Evolutionary conservation across 2,797 vertebrate genomes (phyloP).

Genomic region (Enteromius viviparus): DNA sequence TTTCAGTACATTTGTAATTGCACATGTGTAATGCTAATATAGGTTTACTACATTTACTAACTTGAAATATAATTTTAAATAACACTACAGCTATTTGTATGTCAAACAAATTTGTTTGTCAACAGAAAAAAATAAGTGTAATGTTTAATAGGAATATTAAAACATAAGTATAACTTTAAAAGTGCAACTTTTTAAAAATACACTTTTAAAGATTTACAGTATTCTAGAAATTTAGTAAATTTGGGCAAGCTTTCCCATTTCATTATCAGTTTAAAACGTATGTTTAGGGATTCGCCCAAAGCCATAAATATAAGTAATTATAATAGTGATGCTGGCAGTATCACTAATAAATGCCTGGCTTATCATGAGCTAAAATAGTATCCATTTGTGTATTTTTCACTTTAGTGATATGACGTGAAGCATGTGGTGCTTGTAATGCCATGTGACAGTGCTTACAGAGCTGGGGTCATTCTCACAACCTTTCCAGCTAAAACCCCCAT

Average conservation of each 20-base stretch:
- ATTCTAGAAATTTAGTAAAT: neutral
- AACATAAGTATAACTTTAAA: neutral
- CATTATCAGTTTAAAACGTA: neutral
- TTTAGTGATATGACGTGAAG: constrained; percentile 19
- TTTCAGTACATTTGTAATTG: neutral
- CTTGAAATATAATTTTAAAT: neutral
- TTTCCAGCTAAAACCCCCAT: constrained; percentile 45
- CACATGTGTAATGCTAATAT: neutral
- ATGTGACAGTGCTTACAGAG: constrained; percentile 50
- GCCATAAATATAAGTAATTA: neutral
- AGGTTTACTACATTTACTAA: neutral
- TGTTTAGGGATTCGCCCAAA: neutral
- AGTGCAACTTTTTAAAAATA: neutral
- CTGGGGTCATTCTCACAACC: constrained; percentile 61
- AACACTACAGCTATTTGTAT: neutral
- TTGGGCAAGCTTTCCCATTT: neutral
- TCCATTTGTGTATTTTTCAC: constrained; percentile 30
- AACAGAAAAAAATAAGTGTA: neutral
- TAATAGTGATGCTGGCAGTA: neutral
- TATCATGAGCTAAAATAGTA: constrained; percentile 35
- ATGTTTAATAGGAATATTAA: neutral
- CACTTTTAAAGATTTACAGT: neutral
- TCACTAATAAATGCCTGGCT: constrained; percentile 12
- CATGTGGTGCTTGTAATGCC: constrained; percentile 40
- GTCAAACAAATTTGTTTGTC: neutral